phyloP scores from a whole-genome alignment of 2,888 invertebrate genomes.

The Lochmaea crataegi region DNA sequence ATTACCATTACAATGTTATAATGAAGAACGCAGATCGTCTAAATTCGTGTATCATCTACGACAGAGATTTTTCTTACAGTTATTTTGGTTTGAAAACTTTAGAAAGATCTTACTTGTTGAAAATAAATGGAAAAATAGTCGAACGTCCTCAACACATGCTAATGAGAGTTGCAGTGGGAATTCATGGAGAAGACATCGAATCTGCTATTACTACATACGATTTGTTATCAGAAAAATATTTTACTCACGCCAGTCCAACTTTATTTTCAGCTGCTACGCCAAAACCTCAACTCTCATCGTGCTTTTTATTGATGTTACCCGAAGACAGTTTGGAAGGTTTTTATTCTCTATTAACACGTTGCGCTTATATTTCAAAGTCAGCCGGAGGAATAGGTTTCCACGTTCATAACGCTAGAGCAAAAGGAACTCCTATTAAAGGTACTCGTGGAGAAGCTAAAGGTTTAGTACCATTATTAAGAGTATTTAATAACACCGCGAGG shows the following conservation, averaged over 20 bases:
- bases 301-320: slow-evolving; percentile 93
- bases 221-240: slow-evolving; percentile 92
- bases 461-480: slow-evolving; percentile 93
- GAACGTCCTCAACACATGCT: slow-evolving; percentile 99
- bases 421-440: slow-evolving; percentile 91
- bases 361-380: slow-evolving; percentile 95
- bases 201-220: slow-evolving; percentile 96
- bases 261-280: slow-evolving; percentile 95
- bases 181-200: slow-evolving; percentile 94
- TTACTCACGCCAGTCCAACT: slow-evolving; percentile 98
- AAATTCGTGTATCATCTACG: slow-evolving; percentile 96
- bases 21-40: slow-evolving; percentile 88
- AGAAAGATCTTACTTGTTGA: slow-evolving; percentile 93
- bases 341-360: slow-evolving; percentile 89
- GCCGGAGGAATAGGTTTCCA: slow-evolving; percentile 98
- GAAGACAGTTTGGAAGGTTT: slow-evolving; percentile 97
- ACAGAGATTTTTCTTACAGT: slow-evolving; percentile 96
- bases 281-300: slow-evolving; percentile 93
- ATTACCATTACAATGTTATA: slow-evolving; percentile 83
- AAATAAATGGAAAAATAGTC: slow-evolving; percentile 90
- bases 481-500: slow-evolving; percentile 94
- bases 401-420: slow-evolving; percentile 94
- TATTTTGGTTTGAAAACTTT: slow-evolving; percentile 99
- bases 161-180: slow-evolving; percentile 95
- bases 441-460: slow-evolving; percentile 97